These are phyloP conservation scores for Pyrrhosoma nymphula DNA, from an alignment of 2,888 invertebrate genomes.

Conservation along the genomic window DNA sequence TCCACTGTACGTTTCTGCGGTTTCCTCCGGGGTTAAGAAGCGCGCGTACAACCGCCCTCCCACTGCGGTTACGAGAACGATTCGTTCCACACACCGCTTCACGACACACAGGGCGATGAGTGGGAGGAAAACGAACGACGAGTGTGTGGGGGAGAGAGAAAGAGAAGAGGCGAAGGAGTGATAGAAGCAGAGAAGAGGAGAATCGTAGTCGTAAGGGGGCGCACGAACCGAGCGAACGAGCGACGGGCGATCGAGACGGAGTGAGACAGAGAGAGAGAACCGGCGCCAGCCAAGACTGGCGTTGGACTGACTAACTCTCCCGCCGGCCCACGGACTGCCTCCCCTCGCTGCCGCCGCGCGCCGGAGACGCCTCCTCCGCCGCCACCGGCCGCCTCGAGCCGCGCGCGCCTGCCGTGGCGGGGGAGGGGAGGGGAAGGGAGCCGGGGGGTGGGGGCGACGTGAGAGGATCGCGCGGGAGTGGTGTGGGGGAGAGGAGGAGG, in stretches of 20 bases:
- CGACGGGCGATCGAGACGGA: not conserved
- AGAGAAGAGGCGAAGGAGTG: not conserved
- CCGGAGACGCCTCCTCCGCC: conserved; percentile 34
- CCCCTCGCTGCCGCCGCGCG: not conserved
- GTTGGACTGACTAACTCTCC: conserved; percentile 25
- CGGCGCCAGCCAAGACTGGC: conserved; percentile 50
- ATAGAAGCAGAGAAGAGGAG: not conserved
- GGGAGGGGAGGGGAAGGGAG: not conserved
- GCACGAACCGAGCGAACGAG: not conserved
- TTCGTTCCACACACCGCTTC: not conserved
- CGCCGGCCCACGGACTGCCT: not conserved
- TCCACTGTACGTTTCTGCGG: not conserved
- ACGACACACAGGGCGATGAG: not conserved
- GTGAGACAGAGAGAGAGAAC: not conserved
- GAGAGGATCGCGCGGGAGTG: not conserved
- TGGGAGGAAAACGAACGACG: not conserved
- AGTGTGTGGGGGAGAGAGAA: not conserved
- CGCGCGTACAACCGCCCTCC: not conserved
- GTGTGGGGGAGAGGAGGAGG: not conserved
- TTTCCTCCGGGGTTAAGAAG: not conserved
- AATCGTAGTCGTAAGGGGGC: not conserved
- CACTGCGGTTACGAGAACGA: not conserved
- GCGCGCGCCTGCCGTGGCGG: conserved; percentile 14
- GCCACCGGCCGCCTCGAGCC: not conserved
- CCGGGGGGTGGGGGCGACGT: not conserved